Percentiles rank a stretch among this genome's conserved stretches.
phyloP scores from a whole-genome alignment of 2,888 invertebrate genomes.

The Rotaria macrura region DNA sequence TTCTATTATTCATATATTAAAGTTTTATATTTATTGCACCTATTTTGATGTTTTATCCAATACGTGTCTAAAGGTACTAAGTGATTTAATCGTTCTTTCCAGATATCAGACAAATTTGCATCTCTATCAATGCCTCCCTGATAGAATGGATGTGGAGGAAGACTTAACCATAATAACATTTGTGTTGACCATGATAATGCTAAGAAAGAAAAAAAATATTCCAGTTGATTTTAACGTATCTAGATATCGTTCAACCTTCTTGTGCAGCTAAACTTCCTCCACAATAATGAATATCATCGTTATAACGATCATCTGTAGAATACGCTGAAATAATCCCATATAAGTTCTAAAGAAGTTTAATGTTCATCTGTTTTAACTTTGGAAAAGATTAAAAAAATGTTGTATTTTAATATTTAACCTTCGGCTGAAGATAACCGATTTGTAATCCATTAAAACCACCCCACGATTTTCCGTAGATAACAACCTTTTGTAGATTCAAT shows the following conservation, averaged over 20 bases:
- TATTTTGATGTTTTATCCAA: slow-evolving; percentile 35
- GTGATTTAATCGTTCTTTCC: slow-evolving; percentile 24
- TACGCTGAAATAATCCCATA: slow-evolving; percentile 32
- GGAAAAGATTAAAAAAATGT: no score
- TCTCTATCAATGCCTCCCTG: slow-evolving; percentile 31
- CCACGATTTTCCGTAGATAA: slow-evolving; percentile 34
- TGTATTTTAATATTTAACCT: no score
- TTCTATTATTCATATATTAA: no score
- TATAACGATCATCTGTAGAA: slow-evolving; percentile 36
- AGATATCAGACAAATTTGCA: neutral
- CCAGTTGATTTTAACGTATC: no score
- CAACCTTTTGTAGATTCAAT: slow-evolving; percentile 6
- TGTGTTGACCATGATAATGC: slow-evolving; percentile 34
- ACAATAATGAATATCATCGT: slow-evolving; percentile 36
- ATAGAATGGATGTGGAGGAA: slow-evolving; percentile 34
- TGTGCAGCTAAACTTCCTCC: slow-evolving; percentile 35
- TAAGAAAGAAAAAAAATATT: no score
- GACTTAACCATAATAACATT: slow-evolving; percentile 35
- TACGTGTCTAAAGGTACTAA: neutral
- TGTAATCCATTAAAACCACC: slow-evolving; percentile 35
- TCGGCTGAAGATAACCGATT: slow-evolving; percentile 5
- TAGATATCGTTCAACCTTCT: slow-evolving; percentile 20
- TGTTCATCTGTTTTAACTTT: no score
- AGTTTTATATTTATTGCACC: neutral
- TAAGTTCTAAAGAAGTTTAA: no score